phyloP scores from a whole-genome alignment of 1,140 invertebrate species.

The Calliphora vicina region DNA sequence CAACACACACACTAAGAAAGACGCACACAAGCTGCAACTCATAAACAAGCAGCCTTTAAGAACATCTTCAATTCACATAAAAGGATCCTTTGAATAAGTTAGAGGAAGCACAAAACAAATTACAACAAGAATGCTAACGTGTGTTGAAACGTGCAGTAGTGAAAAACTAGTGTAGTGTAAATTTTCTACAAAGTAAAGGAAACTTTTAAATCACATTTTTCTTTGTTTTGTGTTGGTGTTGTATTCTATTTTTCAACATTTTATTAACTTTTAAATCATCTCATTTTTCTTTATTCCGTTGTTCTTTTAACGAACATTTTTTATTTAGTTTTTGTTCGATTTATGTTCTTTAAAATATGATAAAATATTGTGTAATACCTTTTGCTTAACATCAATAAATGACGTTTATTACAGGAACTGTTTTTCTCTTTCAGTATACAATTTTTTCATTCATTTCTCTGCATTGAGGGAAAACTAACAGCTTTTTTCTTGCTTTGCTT shows the following conservation, averaged over 20 bases:
- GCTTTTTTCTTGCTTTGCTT: not conserved
- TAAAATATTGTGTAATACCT: constrained; percentile 22
- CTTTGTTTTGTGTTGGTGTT: too few relatives aligned
- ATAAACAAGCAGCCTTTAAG: not conserved
- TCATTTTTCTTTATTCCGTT: not conserved
- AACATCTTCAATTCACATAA: not conserved
- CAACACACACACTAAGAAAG: not conserved
- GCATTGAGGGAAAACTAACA: not conserved
- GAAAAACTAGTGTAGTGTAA: not conserved
- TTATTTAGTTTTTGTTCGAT: not conserved
- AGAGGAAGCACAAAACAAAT: not conserved
- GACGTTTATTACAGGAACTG: constrained; percentile 19
- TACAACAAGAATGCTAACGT: not conserved
- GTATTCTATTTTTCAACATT: not conserved
- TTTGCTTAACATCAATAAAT: constrained; percentile 29
- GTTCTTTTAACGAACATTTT: not conserved
- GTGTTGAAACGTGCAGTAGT: not conserved
- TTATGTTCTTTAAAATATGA: not conserved
- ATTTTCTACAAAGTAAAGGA: not conserved
- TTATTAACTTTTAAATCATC: not conserved
- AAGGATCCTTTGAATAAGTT: not conserved
- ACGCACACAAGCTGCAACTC: not conserved
- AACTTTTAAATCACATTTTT: not conserved
- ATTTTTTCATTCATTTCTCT: not conserved
- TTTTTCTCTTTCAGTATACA: too few relatives aligned